phyloP scores from a whole-genome alignment of 2,888 invertebrate genomes.

The Athetis lepigone region DNA sequence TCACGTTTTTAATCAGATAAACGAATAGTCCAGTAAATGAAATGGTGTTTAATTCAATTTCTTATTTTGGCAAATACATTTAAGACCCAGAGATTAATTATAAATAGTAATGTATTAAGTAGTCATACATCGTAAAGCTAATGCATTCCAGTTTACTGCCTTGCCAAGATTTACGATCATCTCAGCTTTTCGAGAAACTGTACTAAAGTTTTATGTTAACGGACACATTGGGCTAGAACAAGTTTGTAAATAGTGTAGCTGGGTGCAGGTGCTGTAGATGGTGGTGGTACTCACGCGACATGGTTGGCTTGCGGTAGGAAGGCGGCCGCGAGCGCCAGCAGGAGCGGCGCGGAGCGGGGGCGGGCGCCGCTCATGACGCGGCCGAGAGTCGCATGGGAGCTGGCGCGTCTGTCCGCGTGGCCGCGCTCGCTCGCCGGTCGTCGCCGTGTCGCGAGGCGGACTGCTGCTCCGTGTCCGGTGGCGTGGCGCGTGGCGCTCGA shows the following conservation, averaged over 20 bases:
- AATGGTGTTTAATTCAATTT: no score
- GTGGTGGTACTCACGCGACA: conserved; percentile 91
- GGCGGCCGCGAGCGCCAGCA: conserved; percentile 91
- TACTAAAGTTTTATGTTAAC: conserved; percentile 61
- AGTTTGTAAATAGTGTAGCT: conserved; percentile 36
- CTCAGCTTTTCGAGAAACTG: conserved; percentile 61
- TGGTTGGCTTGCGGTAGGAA: conserved; percentile 90
- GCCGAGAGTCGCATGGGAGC: conserved; percentile 85
- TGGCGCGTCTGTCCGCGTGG: conserved; percentile 65
- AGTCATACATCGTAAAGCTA: conserved; percentile 66
- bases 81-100: no score
- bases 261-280: conserved; percentile 1
- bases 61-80: no score
- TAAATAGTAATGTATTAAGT: conserved; percentile 46
- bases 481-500: conserved; percentile 69
- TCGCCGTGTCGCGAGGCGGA: conserved; percentile 80
- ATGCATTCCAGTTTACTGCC: conserved; percentile 70
- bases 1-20: no score
- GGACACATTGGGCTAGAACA: conserved; percentile 36
- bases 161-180: conserved; percentile 69
- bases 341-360: conserved; percentile 91
- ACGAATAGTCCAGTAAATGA: no score
- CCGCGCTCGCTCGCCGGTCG: conserved; percentile 59
- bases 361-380: conserved; percentile 90
- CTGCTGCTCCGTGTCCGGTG: conserved; percentile 75